A percentile compares a stretch with the other conserved stretches of the same genome.
phyloP scores from a whole-genome alignment of 2,113 vertebrate genomes.

The Oryctolagus cuniculus region mOryCun1.1 NC_091434.1:169052501-169053000 shows the following conservation, averaged over 20 bases:
- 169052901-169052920: no score
- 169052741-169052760: slow-evolving; percentile 6
- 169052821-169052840: no score
- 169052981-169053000: no score
- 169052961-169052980: no score
- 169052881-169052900: no score
- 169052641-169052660: neutral
- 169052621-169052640: slow-evolving; percentile 52
- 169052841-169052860: no score
- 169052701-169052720: neutral
- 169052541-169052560: slow-evolving; percentile 50
- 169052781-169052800: no score
- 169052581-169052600: slow-evolving; percentile 32
- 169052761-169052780: no score
- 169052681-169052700: neutral
- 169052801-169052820: no score
- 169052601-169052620: slow-evolving; percentile 21
- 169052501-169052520: slow-evolving; percentile 50
- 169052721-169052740: neutral
- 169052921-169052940: no score
- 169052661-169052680: slow-evolving; percentile 22
- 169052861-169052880: no score
- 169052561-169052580: neutral
- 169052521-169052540: slow-evolving; percentile 33
- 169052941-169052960: no score